A percentile compares a stretch with the other conserved stretches of the same genome.
These are phyloP conservation scores for Drosophila orosa DNA, from an alignment of 1,140 invertebrate genomes.

Conservation along the genomic window DNA sequence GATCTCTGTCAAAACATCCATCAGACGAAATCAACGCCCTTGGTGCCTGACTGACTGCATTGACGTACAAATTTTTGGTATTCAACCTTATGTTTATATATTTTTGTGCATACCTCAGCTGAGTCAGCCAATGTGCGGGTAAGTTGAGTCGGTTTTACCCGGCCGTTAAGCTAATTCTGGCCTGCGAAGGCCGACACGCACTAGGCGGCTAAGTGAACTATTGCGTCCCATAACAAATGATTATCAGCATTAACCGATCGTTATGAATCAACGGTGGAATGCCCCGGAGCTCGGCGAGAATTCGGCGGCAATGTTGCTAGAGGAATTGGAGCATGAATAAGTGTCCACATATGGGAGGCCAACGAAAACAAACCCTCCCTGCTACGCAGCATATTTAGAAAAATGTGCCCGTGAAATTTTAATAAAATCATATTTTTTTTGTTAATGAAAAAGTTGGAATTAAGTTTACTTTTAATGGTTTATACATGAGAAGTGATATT, in stretches of 20 bases:
- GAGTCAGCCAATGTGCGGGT: slow-evolving; percentile 37
- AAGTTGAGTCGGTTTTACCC: slow-evolving; percentile 59
- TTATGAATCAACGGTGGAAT: slow-evolving; percentile 60
- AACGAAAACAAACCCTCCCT: slow-evolving; percentile 1
- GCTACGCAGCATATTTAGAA: slow-evolving; percentile 23
- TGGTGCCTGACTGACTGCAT: slow-evolving; percentile 34
- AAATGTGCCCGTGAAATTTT: background rate
- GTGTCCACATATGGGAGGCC: slow-evolving; percentile 36
- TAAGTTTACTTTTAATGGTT: background rate
- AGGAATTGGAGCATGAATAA: slow-evolving; percentile 73
- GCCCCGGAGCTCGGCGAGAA: slow-evolving; percentile 41
- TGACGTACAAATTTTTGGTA: slow-evolving; percentile 25
- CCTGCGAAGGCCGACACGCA: slow-evolving; percentile 64
- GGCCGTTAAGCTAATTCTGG: slow-evolving; percentile 50
- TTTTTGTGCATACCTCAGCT: slow-evolving; percentile 21
- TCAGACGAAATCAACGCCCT: slow-evolving; percentile 59
- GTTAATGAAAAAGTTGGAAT: background rate
- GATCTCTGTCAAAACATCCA: slow-evolving; percentile 32
- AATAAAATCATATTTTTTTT: background rate
- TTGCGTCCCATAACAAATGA: slow-evolving; percentile 45
- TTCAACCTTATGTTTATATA: background rate
- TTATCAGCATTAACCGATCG: slow-evolving; percentile 27
- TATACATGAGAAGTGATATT: background rate
- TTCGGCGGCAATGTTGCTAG: slow-evolving; percentile 8
- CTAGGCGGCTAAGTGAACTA: slow-evolving; percentile 53